phyloP scores from a whole-genome alignment of 2,113 vertebrate genomes.

The Myotis yumanensis region DNA sequence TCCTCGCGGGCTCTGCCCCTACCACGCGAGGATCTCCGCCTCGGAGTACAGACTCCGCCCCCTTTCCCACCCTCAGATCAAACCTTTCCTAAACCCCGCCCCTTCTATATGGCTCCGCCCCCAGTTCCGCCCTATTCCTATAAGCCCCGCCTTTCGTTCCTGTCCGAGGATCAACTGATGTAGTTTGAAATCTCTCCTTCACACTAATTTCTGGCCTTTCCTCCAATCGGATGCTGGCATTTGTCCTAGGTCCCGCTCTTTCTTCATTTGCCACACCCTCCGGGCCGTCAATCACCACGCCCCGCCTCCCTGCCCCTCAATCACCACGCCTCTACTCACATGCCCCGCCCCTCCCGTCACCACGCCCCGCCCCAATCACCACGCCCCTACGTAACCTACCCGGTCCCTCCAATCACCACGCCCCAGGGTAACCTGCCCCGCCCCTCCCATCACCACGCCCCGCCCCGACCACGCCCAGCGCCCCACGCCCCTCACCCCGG shows the following conservation, averaged over 20 bases:
- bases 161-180: no score
- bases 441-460: not conserved
- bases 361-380: constrained; percentile 68
- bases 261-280: not conserved
- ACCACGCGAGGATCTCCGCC: not conserved
- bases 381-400: constrained; percentile 11
- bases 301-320: fast-evolving
- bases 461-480: constrained; percentile 79
- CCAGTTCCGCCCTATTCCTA: not conserved
- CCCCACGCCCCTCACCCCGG: constrained; percentile 78
- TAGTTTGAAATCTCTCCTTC: not conserved
- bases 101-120: fast-evolving
- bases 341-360: not conserved
- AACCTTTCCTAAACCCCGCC: not conserved
- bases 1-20: not conserved
- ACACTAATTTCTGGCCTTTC: not conserved
- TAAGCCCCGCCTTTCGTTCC: not conserved
- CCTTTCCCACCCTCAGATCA: not conserved
- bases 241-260: not conserved
- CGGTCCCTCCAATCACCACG: not conserved
- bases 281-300: not conserved
- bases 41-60: not conserved
- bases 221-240: not conserved
- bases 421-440: no score
- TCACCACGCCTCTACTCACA: not conserved